A percentile compares a stretch with the other conserved stretches of the same genome.
phyloP scores from a whole-genome alignment of 2,113 vertebrate species.

The Coptodon rendalli region DNA sequence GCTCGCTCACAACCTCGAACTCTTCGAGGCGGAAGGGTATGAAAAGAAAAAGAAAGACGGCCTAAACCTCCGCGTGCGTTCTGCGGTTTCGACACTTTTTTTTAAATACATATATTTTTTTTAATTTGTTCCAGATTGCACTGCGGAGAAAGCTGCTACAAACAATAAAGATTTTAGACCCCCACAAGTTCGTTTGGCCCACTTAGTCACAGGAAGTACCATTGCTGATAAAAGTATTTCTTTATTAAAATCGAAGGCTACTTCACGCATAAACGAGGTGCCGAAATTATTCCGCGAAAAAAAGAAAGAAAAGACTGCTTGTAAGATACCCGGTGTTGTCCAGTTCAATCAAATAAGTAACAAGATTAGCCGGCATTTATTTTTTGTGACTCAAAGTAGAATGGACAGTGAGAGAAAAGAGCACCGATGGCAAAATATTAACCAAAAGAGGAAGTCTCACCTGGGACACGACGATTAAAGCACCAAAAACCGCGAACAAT shows the following conservation, averaged over 20 bases:
- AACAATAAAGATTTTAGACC: neutral
- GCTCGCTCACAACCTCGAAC: neutral
- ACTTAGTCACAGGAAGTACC: neutral
- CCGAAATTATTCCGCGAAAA: neutral
- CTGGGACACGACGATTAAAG: slow-evolving; percentile 52
- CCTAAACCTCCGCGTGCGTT: neutral
- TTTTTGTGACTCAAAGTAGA: fast-evolving
- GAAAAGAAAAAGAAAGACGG: neutral
- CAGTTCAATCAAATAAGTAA: neutral
- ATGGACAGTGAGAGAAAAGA: neutral
- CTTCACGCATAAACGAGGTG: neutral
- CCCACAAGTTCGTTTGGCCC: neutral
- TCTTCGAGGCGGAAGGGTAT: neutral
- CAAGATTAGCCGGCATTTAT: neutral
- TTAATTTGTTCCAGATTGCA: neutral
- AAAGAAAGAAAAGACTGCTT: fast-evolving
- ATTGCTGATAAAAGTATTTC: neutral
- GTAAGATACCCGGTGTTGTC: neutral
- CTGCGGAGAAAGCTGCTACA: neutral
- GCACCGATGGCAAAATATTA: neutral
- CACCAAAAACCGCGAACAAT: slow-evolving; percentile 8
- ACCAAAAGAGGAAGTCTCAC: slow-evolving; percentile 33
- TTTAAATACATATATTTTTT: neutral
- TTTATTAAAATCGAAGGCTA: neutral
- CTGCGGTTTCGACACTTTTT: neutral